A percentile compares a stretch with the other conserved stretches of the same genome.
Evolutionary conservation across 2,888 invertebrate genomes (phyloP).

Genomic region (Nezara viridula): DNA sequence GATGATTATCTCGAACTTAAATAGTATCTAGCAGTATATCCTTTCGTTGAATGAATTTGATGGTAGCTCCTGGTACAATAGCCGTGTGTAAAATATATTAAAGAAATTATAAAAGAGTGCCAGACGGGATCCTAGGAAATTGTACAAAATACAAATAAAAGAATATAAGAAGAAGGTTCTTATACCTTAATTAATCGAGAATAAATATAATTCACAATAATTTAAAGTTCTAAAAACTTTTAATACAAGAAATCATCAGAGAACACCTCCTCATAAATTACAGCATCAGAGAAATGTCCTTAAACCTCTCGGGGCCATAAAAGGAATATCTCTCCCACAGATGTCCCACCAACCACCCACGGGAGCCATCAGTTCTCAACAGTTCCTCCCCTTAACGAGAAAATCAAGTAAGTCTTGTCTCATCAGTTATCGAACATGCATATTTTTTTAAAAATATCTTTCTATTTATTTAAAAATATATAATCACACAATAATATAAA

Average conservation of each 20-base stretch:
- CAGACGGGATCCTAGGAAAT: no score
- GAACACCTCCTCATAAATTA: not conserved
- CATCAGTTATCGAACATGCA: not conserved
- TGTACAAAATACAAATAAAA: no score
- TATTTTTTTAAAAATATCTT: no score
- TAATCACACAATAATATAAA: no score
- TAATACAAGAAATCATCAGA: not conserved
- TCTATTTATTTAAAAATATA: no score
- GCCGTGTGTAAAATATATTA: no score
- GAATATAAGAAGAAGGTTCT: no score
- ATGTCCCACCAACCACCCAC: not conserved
- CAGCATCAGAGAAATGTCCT: not conserved
- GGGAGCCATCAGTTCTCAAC: not conserved
- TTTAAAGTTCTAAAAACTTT: not conserved
- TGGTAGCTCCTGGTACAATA: no score
- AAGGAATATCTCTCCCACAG: conserved; percentile 28
- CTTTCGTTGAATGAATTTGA: no score
- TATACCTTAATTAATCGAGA: not conserved
- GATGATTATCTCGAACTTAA: no score
- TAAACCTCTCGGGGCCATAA: not conserved
- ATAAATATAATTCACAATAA: not conserved
- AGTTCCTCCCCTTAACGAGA: not conserved
- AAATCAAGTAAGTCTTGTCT: not conserved
- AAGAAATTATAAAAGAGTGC: no score
- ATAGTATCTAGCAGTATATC: no score